These are phyloP conservation scores for Danio rerio DNA, from an alignment of 2,113 vertebrate species.

Conservation along the genomic window GRCz12tu NC_133176.1:57986501-57987000, in stretches of 20 bases:
- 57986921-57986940: background rate
- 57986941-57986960: background rate
- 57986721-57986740: background rate
- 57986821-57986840: background rate
- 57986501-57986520: too few relatives aligned
- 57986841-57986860: background rate
- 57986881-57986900: background rate
- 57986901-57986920: background rate
- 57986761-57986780: background rate
- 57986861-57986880: background rate
- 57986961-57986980: background rate
- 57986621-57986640: conserved; percentile 44
- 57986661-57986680: background rate
- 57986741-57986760: background rate
- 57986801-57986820: background rate
- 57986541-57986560: too few relatives aligned
- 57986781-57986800: background rate
- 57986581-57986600: background rate
- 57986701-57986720: background rate
- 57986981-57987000: background rate
- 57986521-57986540: too few relatives aligned
- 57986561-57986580: too few relatives aligned
- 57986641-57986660: background rate
- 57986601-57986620: conserved; percentile 28
- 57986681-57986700: too few relatives aligned